Percentiles rank a stretch among this genome's conserved stretches.
phyloP scores from a whole-genome alignment of 2,888 invertebrate genomes.

The Saturnia pavonia region DNA sequence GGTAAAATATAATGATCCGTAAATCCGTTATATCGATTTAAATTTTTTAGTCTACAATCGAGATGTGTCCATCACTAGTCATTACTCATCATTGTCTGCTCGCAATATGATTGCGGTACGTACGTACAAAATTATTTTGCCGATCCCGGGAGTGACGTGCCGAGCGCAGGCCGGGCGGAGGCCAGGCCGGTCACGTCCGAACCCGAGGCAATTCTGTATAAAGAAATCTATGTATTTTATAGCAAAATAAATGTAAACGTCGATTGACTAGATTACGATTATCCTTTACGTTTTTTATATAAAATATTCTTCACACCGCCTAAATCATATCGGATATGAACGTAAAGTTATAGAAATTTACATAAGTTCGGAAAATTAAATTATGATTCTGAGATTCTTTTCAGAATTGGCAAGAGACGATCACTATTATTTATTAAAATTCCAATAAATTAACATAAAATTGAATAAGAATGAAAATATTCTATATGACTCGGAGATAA shows the following conservation, averaged over 20 bases:
- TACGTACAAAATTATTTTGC: slow-evolving; percentile 22
- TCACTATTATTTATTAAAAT: too few species aligned
- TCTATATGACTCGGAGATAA: too few species aligned
- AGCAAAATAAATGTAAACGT: neutral
- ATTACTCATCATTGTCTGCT: slow-evolving; percentile 23
- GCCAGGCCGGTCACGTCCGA: neutral
- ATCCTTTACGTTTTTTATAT: neutral
- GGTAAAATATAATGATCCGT: neutral
- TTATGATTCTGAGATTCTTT: too few species aligned
- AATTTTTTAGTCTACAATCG: neutral
- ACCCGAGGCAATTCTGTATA: neutral
- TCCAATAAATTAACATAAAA: too few species aligned
- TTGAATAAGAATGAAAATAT: too few species aligned
- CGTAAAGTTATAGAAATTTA: too few species aligned
- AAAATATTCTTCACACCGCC: too few species aligned
- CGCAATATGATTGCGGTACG: slow-evolving; percentile 22
- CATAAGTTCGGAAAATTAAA: too few species aligned
- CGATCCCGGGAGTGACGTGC: slow-evolving; percentile 16
- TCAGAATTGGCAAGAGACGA: too few species aligned
- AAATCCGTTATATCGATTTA: neutral
- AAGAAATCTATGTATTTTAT: slow-evolving; percentile 11
- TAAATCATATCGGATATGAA: too few species aligned
- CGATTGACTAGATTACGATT: neutral
- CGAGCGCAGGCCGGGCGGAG: neutral
- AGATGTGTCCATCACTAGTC: slow-evolving; percentile 20